A percentile compares a stretch with the other conserved stretches of the same genome.
Evolutionary conservation across 2,797 vertebrate species (phyloP).

Genomic region (Myoxocephalus aenaeus): DNA sequence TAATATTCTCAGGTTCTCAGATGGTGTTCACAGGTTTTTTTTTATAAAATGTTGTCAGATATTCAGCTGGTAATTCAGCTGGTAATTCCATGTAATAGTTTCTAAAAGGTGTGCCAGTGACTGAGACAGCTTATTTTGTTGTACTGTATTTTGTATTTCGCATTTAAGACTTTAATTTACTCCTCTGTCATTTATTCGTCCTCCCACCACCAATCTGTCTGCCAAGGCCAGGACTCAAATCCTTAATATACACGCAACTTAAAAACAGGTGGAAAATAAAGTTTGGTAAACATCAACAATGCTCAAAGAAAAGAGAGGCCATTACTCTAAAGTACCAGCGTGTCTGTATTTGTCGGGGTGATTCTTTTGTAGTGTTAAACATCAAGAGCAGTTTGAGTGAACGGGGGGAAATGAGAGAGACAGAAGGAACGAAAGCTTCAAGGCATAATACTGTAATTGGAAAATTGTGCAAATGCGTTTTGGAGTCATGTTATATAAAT

Average conservation of each 20-base stretch:
- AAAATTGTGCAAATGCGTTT: constrained; percentile 83
- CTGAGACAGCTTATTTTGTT: neutral
- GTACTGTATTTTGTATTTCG: neutral
- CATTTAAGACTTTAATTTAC: constrained; percentile 19
- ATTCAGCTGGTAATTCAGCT: neutral
- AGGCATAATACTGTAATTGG: constrained; percentile 83
- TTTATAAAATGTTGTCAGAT: neutral
- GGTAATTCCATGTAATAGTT: neutral
- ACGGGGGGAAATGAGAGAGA: constrained; percentile 68
- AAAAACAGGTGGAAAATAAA: constrained; percentile 43
- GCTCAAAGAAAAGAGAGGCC: constrained; percentile 18
- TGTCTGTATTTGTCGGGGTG: constrained; percentile 45
- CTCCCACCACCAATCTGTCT: constrained; percentile 31
- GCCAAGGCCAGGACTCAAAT: constrained; percentile 12
- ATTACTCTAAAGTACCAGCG: constrained; percentile 48
- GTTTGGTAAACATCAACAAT: constrained; percentile 31
- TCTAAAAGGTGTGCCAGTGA: neutral
- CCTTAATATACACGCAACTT: neutral
- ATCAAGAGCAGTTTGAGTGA: constrained; percentile 76
- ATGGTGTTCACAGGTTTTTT: neutral
- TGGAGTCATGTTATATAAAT: constrained; percentile 83
- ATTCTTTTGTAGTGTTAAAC: constrained; percentile 73
- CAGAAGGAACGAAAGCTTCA: constrained; percentile 72
- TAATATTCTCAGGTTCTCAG: neutral
- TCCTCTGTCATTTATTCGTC: neutral